Evolutionary conservation across 2,113 vertebrate genomes (phyloP).

Genomic region (Asarcornis scutulata): DNA sequence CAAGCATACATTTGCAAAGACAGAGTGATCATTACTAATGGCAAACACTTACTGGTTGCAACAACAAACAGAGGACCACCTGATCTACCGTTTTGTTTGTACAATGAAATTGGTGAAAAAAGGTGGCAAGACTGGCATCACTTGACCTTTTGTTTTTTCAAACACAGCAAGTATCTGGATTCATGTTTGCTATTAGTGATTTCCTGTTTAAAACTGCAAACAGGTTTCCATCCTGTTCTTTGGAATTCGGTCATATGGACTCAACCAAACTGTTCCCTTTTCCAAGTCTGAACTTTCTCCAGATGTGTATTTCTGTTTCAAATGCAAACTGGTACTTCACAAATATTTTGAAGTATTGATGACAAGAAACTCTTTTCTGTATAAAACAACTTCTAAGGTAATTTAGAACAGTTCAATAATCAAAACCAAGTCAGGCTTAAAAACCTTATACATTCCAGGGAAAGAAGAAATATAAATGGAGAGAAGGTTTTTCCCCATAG

Average conservation of each 20-base stretch:
- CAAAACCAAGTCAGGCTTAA: neutral
- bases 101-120: neutral
- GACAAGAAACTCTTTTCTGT: neutral
- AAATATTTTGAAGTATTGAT: constrained; percentile 1
- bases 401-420: neutral
- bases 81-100: neutral
- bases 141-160: neutral
- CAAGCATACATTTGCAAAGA: neutral
- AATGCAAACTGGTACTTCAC: neutral
- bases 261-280: neutral
- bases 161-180: neutral
- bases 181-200: neutral
- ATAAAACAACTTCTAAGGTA: neutral
- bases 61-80: neutral
- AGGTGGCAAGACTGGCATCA: neutral
- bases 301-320: neutral
- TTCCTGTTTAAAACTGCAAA: neutral
- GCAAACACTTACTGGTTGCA: neutral
- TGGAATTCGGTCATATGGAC: neutral
- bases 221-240: neutral
- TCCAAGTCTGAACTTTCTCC: neutral
- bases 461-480: neutral
- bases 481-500: neutral
- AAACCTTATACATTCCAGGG: neutral
- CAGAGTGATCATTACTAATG: neutral